Evolutionary conservation across 2,797 vertebrate species (phyloP), one percentile per base, ranked within the genome.

Genomic region (Tangara arthus): DNA sequence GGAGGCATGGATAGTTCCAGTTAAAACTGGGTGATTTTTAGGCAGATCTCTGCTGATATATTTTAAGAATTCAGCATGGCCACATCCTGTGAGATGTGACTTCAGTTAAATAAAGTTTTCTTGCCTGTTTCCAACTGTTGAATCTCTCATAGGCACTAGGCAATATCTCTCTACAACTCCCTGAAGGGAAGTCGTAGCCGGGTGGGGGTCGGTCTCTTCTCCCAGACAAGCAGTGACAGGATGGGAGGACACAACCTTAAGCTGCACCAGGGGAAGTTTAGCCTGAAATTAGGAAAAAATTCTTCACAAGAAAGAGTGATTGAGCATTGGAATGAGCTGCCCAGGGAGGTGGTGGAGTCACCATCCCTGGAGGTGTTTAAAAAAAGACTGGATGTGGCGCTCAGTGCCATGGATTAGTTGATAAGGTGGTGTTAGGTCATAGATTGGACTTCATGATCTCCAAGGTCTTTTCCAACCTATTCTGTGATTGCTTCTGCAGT

Each of bases 31-130:
- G 24, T 19, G 8, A 17, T 66, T 71, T 42, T 13, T 18, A 55
- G 16, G 32, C 37, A 57, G 55, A 50, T 11, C 32, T 94, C 47
- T 72, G 21, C 15, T 0, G 0, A 1, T 37, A 0, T 4, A 1
- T 64, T 82, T 82, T 56, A 78, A 32, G 70, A 75, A 46, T 59
- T 68, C 20, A 12, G 0, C 7, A 4, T 64, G 32, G 14, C 32
- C 60, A 11, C 46, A 12, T 42, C 41, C 46, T 76, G 47, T 1
- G 11, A 82, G 69, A 9, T 37, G 50, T 55, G 60, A 37, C 18
- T 44, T 76, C 18, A 11, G 9, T 47, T 61, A 23, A 61, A 23
- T 53, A 4, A 44, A 6, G 3, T 53, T 65, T 71, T 13, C 41
- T 47, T 50, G 12, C 57, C 47, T 21, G 7, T 59, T 55, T 61